Conservation (phyloP, 2,888 invertebrate species). For the Conistra vaccinii region DNA sequence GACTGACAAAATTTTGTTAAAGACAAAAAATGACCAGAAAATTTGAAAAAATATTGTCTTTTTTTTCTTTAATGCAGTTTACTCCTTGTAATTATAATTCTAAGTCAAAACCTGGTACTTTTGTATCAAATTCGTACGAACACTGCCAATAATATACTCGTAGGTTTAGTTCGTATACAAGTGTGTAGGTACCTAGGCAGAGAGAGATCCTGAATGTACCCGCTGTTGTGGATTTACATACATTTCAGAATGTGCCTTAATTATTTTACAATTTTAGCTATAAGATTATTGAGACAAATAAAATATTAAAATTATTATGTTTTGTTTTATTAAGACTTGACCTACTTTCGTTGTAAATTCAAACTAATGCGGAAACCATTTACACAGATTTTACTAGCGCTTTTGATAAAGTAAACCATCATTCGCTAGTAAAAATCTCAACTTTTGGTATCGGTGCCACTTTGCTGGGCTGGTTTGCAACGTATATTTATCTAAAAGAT, state of each 20-base stretch:
- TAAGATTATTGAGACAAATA: slow-evolving; percentile 70
- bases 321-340: slow-evolving; percentile 28
- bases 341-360: background rate
- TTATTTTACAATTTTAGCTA: slow-evolving; percentile 72
- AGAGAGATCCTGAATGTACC: slow-evolving; percentile 53
- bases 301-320: slow-evolving; percentile 46
- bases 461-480: background rate
- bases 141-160: slow-evolving; percentile 81
- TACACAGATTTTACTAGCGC: background rate
- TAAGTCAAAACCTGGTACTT: slow-evolving; percentile 68
- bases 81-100: slow-evolving; percentile 65
- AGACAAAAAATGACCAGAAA: slow-evolving; percentile 32
- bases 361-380: background rate
- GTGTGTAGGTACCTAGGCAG: slow-evolving; percentile 52
- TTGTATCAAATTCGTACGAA: slow-evolving; percentile 67
- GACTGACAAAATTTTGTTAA: slow-evolving; percentile 35
- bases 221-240: slow-evolving; percentile 53
- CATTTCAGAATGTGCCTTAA: slow-evolving; percentile 76
- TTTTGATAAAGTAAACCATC: background rate
- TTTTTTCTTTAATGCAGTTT: slow-evolving; percentile 21
- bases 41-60: slow-evolving; percentile 30
- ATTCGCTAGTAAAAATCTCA: background rate
- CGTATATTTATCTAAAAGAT: background rate
- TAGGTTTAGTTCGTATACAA: slow-evolving; percentile 61
- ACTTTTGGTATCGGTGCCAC: background rate